Evolutionary conservation across 2,888 invertebrate species (phyloP).

Genomic region (Dermolepida albohirtum): DNA sequence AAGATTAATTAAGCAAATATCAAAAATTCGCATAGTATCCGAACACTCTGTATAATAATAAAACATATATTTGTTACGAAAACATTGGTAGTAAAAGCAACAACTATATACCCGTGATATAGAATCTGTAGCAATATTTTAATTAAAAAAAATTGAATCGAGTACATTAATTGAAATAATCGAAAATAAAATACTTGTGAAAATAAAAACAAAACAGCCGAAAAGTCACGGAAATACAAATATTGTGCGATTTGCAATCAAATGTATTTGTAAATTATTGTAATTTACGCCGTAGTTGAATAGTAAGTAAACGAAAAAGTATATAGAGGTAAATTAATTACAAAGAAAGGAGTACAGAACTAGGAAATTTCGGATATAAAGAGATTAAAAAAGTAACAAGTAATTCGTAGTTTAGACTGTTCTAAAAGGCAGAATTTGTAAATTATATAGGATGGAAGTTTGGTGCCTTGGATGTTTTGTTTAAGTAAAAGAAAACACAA

Average conservation of each 20-base stretch:
- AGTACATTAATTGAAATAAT: conserved; percentile 12
- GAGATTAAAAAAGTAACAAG: conserved; percentile 34
- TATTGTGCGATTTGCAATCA: conserved; percentile 66
- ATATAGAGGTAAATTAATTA: conserved; percentile 38
- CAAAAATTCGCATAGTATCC: no score
- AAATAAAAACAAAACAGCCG: conserved; percentile 45
- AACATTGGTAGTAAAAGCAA: neutral
- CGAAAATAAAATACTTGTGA: conserved; percentile 8
- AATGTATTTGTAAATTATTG: conserved; percentile 62
- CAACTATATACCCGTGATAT: neutral
- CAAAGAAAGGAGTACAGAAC: conserved; percentile 43
- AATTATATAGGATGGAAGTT: conserved; percentile 59
- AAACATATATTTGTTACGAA: neutral
- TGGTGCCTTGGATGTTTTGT: conserved; percentile 66
- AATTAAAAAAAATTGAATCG: conserved; percentile 20
- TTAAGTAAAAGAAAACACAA: conserved; percentile 58
- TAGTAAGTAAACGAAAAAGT: conserved; percentile 45
- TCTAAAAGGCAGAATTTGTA: conserved; percentile 60
- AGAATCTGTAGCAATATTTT: neutral
- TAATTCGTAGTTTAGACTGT: conserved; percentile 56
- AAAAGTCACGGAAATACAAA: conserved; percentile 53
- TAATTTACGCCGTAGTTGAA: conserved; percentile 60
- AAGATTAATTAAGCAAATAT: no score
- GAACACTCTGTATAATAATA: no score
- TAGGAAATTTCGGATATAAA: conserved; percentile 36